phyloP scores from a whole-genome alignment of 2,113 vertebrate genomes.

The Pseudorasbora parva region DNA sequence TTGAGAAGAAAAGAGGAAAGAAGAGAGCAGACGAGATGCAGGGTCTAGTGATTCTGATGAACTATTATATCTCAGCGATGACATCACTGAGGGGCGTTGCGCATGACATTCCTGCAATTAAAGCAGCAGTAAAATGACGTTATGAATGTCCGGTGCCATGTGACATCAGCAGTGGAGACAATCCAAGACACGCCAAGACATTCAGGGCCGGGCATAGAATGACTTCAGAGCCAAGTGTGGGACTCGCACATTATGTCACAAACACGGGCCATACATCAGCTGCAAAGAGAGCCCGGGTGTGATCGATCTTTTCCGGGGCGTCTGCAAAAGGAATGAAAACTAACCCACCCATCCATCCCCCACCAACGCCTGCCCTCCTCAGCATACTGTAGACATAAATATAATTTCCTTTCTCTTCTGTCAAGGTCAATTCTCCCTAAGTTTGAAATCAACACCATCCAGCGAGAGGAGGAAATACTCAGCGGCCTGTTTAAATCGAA shows the following conservation, averaged over 20 bases:
- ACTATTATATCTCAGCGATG: neutral
- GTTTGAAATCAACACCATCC: constrained; percentile 31
- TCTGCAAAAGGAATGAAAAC: constrained; percentile 27
- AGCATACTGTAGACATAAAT: constrained; percentile 41
- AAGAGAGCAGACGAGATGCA: neutral
- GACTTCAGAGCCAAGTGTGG: constrained; percentile 12
- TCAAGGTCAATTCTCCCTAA: constrained; percentile 51
- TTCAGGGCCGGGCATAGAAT: neutral
- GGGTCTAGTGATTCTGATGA: neutral
- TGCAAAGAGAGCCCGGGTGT: constrained; percentile 18
- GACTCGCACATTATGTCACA: constrained; percentile 28
- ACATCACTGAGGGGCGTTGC: neutral
- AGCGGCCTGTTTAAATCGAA: constrained; percentile 63
- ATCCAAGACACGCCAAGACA: constrained; percentile 12
- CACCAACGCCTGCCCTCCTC: constrained; percentile 4
- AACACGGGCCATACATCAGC: constrained; percentile 33
- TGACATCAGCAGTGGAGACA: constrained; percentile 19
- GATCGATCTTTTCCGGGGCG: constrained; percentile 34
- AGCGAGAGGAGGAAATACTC: constrained; percentile 66
- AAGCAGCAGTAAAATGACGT: neutral
- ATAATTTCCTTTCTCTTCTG: constrained; percentile 38
- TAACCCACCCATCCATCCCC: constrained; percentile 12
- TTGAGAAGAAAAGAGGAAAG: neutral
- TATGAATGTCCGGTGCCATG: neutral
- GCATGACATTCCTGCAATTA: constrained; percentile 29